Evolutionary conservation across 2,113 vertebrate species (phyloP), one percentile per base, ranked within the genome.

Genomic region (Lepus americanus): DNA sequence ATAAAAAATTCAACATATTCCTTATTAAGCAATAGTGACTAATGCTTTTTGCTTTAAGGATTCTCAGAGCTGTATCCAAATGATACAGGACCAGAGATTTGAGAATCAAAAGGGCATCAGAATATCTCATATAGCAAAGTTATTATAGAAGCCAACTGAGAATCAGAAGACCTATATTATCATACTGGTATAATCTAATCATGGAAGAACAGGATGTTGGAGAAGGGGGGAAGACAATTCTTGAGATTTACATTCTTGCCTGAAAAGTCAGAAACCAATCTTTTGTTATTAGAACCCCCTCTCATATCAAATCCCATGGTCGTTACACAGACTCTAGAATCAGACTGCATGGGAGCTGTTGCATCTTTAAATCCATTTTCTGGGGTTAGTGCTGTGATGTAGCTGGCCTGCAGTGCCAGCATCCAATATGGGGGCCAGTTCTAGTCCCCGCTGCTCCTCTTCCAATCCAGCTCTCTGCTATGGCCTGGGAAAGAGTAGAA

Each of bases 211-310:
- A 78, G 22, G 73, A 67, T 64, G 27, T 14, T 1, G 11, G 55
- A 69, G n/a, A 29, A 25, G 2, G 10, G 16, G 17, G 10, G 12
- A 51, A 20, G 73, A 61, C 36, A 44, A 77, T 29, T 78, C 63
- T 44, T 73, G 8, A 11, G 23, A 87, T 80, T 72, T 63, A 90
- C 33, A 53, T 10, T 83, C 23, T 59, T 25, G 13, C n/a, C 63
- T 78, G 27, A 92, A 87, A 88, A 77, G 88, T 72, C n/a, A 90
- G 53, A 72, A 61, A 74, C 27, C n/a, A 87, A 55, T 31, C 53
- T 89, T 16, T 13, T 87, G 14, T 49, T 69, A 44, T 0, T 63
- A 20, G 9, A 88, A 90, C 7, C 80, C 14, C 90, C 27, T 22
- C 27, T 78, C 64, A 10, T 19, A 82, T 31, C 72, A 74, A 66